phyloP scores from a whole-genome alignment of 2,888 invertebrate species.

The Melinopterus prodromus region DNA sequence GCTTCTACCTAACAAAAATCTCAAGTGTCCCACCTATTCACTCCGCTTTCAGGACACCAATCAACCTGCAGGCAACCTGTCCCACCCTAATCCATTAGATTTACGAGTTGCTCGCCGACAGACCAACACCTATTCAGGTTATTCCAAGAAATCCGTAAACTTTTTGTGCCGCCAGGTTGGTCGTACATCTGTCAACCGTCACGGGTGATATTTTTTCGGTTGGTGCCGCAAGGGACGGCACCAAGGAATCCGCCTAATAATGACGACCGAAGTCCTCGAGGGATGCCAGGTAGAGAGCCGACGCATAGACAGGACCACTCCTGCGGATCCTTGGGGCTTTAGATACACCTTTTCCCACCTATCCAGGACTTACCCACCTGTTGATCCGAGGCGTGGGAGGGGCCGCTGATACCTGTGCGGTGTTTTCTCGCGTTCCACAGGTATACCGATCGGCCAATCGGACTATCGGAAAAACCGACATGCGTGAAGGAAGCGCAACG shows the following conservation, averaged over 20 bases:
- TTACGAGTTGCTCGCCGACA: neutral
- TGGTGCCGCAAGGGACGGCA: neutral
- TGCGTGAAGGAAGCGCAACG: conserved; percentile 12
- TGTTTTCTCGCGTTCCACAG: conserved; percentile 7
- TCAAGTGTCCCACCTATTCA: conserved; percentile 4
- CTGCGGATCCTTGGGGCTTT: neutral
- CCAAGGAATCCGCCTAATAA: neutral
- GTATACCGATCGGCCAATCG: conserved; percentile 15
- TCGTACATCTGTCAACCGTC: neutral
- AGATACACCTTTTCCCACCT: neutral
- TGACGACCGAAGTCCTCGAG: neutral
- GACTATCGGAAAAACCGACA: conserved; percentile 10
- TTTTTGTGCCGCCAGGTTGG: neutral
- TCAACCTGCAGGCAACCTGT: neutral
- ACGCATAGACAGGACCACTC: neutral
- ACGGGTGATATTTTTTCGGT: neutral
- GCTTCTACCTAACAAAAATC: neutral
- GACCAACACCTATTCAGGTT: neutral
- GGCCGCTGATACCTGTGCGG: conserved; percentile 6
- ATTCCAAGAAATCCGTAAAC: neutral
- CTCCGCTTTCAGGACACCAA: neutral
- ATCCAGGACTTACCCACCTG: conserved; percentile 20
- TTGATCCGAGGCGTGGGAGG: conserved; percentile 11
- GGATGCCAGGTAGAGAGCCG: neutral
- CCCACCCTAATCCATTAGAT: neutral